Base-by-base conservation (phyloP, 2,888 invertebrate genomes). In the Philopedon plagiatum region DNA sequence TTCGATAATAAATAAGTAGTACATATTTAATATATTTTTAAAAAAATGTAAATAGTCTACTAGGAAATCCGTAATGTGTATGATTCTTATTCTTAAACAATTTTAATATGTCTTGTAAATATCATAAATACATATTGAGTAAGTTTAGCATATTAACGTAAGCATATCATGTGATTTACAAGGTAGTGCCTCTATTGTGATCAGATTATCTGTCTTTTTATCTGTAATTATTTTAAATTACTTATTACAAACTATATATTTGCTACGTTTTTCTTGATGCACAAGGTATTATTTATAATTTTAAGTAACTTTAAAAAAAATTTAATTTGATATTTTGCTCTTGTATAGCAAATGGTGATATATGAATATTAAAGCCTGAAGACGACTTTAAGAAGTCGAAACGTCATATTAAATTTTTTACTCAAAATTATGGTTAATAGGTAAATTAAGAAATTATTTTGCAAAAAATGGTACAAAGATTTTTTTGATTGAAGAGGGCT, bases 81-180 rank as follows among this genome's bases (percentile, higher is more conserved):
- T 18, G 8, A 54, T 32, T 54, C 51, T 54, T 26, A 26, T 9
- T 8, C 2, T 29, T 29, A 7, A 29, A 29, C 29, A 29, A 5
- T 9, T 13, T 49, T 62, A 62, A 62, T 44, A 62, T 32, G 2
- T 34, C n/a, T 58, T 66, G 46, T 66, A 66, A 39, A 56, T 66
- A 32, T 26, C 7, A 44, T 32, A 37, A 57, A 19, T 41, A 58
- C 34, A 60, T 61, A 66, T 57, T 57, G 39, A 32, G 77, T 79
- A 84, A n/a, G n/a, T n/a, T n/a, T n/a, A n/a, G n/a, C n/a, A n/a
- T n/a, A n/a, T n/a, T 34, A 15, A 39, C 13, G 39, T 39, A 39
- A 82, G 83, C 85, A 86, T 86, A 86, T 86, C 86, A 86, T 85
- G 85, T 86, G 85, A 86, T 85, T 83, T 85, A 82, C 79, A 76